These are phyloP conservation scores for Cheilosia pagana DNA, from an alignment of 2,888 invertebrate genomes.

Conservation along the genomic window DNA sequence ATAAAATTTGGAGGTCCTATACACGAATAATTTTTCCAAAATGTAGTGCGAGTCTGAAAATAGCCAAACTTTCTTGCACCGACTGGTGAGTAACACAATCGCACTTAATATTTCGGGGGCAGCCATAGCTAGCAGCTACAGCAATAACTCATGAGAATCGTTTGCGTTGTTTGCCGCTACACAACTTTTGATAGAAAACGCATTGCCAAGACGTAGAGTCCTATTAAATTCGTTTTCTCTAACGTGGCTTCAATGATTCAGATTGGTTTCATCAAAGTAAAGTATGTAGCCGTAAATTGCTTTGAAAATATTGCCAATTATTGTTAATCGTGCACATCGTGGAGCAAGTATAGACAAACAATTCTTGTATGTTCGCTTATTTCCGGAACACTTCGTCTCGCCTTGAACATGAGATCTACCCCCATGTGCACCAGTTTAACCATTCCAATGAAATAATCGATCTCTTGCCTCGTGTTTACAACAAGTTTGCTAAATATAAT, in stretches of 20 bases:
- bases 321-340: neutral
- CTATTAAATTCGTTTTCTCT: slow-evolving; percentile 34
- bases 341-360: neutral
- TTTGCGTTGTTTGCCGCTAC: neutral
- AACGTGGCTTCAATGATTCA: slow-evolving; percentile 30
- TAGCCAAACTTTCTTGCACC: no score
- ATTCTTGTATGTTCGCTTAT: neutral
- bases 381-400: neutral
- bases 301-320: slow-evolving; percentile 4
- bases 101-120: no score
- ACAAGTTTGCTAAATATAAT: no score
- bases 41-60: no score
- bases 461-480: no score
- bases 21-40: neutral
- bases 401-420: no score
- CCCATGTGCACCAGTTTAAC: no score
- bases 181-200: slow-evolving; percentile 7
- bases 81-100: no score
- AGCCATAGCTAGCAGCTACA: no score
- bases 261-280: slow-evolving; percentile 24
- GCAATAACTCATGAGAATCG: neutral
- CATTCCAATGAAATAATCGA: no score
- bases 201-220: slow-evolving; percentile 34
- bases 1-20: neutral
- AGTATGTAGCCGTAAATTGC: slow-evolving; percentile 1